Evolutionary conservation across 1,140 invertebrate species (phyloP), one percentile per base, ranked within the genome.

Genomic region (Drosophila sp.): DNA sequence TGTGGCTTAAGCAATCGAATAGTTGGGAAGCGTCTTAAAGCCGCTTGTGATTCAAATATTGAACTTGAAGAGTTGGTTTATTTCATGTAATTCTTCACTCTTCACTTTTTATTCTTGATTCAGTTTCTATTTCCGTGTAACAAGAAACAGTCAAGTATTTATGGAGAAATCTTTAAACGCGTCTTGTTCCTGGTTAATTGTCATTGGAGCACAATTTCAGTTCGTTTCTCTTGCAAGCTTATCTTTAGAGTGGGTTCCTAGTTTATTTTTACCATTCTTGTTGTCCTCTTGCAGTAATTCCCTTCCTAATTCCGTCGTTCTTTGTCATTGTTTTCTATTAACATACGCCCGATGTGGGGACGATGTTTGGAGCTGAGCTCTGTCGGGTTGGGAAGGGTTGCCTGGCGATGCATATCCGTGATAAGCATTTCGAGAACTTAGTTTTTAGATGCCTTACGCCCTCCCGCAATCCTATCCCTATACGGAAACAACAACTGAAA

Each of bases 321-420:
- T 77, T 56, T 78, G 76, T 62, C 76, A 78, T 78, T 78, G 76
- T 78, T 64, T 78, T 78, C 69, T 25, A 54, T 72, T 70, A 72
- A 3, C 46, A 50, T 50, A 3, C n/a, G n/a, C 9, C 9, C 27
- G 45, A 25, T 46, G 18, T 18, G 9, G 34, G 34, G 2, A 38
- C 36, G 11, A 7, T 43, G 14, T 6, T 43, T 43, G 40, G n/a
- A 4, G 4, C 2, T 38, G 36, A 0, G 5, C 64, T 43, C 14
- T 6, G 0, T 18, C 38, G 13, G 36, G 46, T 29, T 50, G 14
- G 32, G 14, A 5, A 16, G n/a, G 5, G 7, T 36, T 48, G 61
- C 21, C 50, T 64, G 32, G 48, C 41, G 32, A 54, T 27, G 48
- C 56, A 29, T 54, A 48, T 53, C 40, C 48, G 64, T 61, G 70